Conservation (phyloP, 2,797 vertebrate genomes). For the Phataginus tricuspis region DNA sequence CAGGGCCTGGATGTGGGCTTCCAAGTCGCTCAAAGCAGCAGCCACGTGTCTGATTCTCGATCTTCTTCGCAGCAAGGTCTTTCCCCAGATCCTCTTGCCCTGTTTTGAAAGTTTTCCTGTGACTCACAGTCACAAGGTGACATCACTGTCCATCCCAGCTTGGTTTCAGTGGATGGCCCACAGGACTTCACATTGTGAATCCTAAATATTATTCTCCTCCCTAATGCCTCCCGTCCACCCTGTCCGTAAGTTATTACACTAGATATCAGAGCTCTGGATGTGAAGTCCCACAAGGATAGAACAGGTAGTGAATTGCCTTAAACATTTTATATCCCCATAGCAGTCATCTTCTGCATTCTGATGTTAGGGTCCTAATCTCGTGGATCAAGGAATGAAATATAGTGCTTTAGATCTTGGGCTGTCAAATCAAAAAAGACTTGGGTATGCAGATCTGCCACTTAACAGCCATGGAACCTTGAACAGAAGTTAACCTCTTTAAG, state of each 20-base stretch:
- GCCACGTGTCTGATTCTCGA: neutral
- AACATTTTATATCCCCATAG: neutral
- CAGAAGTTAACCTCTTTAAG: neutral
- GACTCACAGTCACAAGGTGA: neutral
- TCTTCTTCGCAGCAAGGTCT: neutral
- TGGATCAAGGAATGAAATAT: neutral
- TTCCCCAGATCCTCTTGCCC: neutral
- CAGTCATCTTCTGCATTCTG: neutral
- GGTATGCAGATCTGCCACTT: neutral
- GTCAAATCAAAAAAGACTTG: neutral
- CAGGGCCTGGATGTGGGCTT: neutral
- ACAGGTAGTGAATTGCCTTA: neutral
- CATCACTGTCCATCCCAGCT: neutral
- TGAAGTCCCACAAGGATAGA: neutral
- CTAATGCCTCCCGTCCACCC: neutral
- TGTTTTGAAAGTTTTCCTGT: neutral
- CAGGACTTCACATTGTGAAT: neutral
- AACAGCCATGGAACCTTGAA: neutral
- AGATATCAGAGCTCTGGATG: neutral
- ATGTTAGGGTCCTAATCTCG: neutral
- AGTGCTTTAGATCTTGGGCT: neutral
- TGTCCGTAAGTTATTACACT: neutral
- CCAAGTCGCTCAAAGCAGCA: neutral
- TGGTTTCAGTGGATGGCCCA: neutral
- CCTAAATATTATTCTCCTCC: neutral